These are phyloP conservation scores for Ceriagrion tenellum DNA, from an alignment of 2,888 invertebrate genomes.

Conservation along the genomic window DNA sequence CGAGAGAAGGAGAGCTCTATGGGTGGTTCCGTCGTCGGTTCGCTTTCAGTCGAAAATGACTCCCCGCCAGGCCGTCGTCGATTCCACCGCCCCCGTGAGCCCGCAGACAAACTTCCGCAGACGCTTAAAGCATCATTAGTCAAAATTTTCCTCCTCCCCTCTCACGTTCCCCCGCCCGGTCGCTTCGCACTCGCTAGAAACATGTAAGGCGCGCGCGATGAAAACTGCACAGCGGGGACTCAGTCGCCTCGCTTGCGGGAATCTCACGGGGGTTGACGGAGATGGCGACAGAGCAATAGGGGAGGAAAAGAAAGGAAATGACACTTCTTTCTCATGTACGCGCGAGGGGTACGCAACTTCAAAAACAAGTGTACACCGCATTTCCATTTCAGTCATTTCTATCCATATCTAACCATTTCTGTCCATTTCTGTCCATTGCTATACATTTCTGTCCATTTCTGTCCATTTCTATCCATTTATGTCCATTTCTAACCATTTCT, in stretches of 20 bases:
- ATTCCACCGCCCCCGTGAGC: neutral
- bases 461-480: too few relatives aligned
- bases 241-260: neutral
- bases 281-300: too few relatives aligned
- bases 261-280: too few relatives aligned
- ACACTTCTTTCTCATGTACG: too few relatives aligned
- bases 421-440: too few relatives aligned
- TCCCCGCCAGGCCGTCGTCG: neutral
- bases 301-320: too few relatives aligned
- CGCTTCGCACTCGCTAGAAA: neutral
- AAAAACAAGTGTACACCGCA: too few relatives aligned
- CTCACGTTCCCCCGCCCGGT: neutral
- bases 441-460: too few relatives aligned
- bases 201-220: neutral
- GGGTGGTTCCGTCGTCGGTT: neutral
- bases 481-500: too few relatives aligned
- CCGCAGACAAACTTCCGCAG: neutral
- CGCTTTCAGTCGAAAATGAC: neutral
- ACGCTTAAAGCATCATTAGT: slow-evolving; percentile 22
- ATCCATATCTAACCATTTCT: too few relatives aligned
- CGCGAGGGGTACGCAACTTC: too few relatives aligned
- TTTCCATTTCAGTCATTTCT: too few relatives aligned
- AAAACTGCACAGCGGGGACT: neutral
- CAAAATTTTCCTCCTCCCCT: neutral
- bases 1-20: neutral